A percentile compares a stretch with the other conserved stretches of the same genome.
phyloP scores from a whole-genome alignment of 2,888 invertebrate species.

The Drosophila siamana region DNA sequence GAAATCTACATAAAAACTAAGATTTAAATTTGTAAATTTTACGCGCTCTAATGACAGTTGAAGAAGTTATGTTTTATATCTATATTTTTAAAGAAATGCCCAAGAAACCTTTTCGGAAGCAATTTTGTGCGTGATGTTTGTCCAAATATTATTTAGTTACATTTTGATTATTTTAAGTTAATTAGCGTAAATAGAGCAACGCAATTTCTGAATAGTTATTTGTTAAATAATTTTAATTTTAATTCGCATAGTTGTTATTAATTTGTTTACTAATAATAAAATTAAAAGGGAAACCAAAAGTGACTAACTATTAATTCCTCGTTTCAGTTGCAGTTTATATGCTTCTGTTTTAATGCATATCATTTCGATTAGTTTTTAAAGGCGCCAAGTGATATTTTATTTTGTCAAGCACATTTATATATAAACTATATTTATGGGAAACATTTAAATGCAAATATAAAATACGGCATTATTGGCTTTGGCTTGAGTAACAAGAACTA shows the following conservation, averaged over 20 bases:
- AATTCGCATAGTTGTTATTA: constrained; percentile 67
- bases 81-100: constrained; percentile 43
- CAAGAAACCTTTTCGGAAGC: constrained; percentile 51
- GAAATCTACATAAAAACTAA: constrained; percentile 40
- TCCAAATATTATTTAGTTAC: constrained; percentile 75
- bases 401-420: constrained; percentile 21
- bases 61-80: constrained; percentile 49
- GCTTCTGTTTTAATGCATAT: constrained; percentile 1
- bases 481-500: constrained; percentile 49
- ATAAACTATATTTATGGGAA: constrained; percentile 22
- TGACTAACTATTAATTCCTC: constrained; percentile 38
- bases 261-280: constrained; percentile 66
- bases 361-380: constrained; percentile 12
- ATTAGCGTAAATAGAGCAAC: constrained; percentile 22
- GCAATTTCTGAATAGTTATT: constrained; percentile 63
- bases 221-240: constrained; percentile 79
- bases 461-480: constrained; percentile 52
- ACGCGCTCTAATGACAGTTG: constrained; percentile 49
- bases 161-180: constrained; percentile 51
- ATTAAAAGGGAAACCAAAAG: constrained; percentile 30
- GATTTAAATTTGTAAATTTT: constrained; percentile 70
- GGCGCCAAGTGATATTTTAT: constrained; percentile 55
- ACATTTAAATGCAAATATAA: constrained; percentile 26
- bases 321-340: constrained; percentile 5
- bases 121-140: constrained; percentile 70